These are phyloP conservation scores for Phrynosoma blainvillii DNA, from an alignment of 2,113 vertebrate species.

Conservation along the genomic window DNA sequence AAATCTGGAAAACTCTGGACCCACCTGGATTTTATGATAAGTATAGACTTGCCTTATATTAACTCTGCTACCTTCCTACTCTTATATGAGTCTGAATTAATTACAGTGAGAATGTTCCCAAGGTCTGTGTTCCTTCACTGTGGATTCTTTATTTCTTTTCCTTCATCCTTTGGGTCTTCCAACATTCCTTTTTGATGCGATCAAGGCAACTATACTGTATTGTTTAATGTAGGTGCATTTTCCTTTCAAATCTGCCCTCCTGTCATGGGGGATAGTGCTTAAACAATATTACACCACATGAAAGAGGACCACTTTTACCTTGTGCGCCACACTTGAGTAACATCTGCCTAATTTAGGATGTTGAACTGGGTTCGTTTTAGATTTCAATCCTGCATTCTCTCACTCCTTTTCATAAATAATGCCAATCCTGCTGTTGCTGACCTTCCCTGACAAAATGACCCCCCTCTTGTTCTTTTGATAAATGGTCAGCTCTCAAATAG, in stretches of 20 bases:
- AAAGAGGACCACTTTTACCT: background rate
- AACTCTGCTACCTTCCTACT: too few species aligned
- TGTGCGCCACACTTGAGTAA: background rate
- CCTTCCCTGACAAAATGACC: background rate
- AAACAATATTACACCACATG: background rate
- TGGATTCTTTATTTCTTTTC: background rate
- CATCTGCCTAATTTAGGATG: background rate
- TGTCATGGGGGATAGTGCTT: background rate
- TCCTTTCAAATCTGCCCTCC: background rate
- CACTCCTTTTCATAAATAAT: background rate
- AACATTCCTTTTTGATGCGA: background rate
- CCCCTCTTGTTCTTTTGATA: background rate
- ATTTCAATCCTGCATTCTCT: background rate
- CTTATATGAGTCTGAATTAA: too few species aligned
- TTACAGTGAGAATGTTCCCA: too few species aligned
- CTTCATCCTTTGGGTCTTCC: background rate
- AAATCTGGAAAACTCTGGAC: too few species aligned
- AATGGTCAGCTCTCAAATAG: background rate
- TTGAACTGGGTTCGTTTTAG: background rate
- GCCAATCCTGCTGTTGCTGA: background rate
- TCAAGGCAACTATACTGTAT: background rate
- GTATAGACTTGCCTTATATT: too few species aligned
- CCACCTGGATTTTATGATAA: too few species aligned
- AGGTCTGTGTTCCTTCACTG: background rate
- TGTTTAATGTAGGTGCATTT: background rate